Percentiles rank a stretch among this genome's conserved stretches.
Evolutionary conservation across 2,113 vertebrate genomes (phyloP).

Genomic region (Brachyhypopomus gauderio): DNA sequence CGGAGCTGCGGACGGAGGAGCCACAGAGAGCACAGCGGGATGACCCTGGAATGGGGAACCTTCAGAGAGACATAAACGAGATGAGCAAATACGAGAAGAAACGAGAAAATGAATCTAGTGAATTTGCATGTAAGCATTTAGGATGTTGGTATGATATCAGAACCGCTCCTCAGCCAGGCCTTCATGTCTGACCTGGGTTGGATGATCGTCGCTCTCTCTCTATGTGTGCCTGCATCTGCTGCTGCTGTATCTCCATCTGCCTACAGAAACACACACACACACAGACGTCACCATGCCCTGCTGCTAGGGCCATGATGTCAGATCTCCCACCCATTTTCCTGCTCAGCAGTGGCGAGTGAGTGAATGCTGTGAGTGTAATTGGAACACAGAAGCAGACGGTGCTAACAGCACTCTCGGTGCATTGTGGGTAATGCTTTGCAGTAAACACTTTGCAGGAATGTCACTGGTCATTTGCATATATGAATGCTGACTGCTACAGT

Average conservation of each 20-base stretch:
- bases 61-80: constrained; percentile 59
- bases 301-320: constrained; percentile 12
- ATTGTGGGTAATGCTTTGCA: too few relatives aligned
- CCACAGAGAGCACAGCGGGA: constrained; percentile 77
- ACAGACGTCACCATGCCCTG: constrained; percentile 14
- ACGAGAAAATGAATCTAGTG: not conserved
- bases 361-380: too few relatives aligned
- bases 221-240: constrained; percentile 85
- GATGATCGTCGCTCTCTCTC: constrained; percentile 93
- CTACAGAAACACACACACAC: constrained; percentile 67
- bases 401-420: too few relatives aligned
- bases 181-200: constrained; percentile 83
- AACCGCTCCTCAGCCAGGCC: too few relatives aligned
- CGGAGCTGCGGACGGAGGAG: constrained; percentile 64
- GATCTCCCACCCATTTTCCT: not conserved
- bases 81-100: not conserved
- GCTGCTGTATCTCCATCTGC: constrained; percentile 86
- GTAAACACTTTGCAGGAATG: too few relatives aligned
- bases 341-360: not conserved
- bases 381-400: too few relatives aligned
- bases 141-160: too few relatives aligned
- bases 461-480: too few relatives aligned
- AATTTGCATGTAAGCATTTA: not conserved
- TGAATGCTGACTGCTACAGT: too few relatives aligned
- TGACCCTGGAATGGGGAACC: constrained; percentile 89